Evolutionary conservation across 1,140 invertebrate genomes (phyloP), one percentile per base, ranked within the genome.

Genomic region (Cyphomyrmex costatus): DNA sequence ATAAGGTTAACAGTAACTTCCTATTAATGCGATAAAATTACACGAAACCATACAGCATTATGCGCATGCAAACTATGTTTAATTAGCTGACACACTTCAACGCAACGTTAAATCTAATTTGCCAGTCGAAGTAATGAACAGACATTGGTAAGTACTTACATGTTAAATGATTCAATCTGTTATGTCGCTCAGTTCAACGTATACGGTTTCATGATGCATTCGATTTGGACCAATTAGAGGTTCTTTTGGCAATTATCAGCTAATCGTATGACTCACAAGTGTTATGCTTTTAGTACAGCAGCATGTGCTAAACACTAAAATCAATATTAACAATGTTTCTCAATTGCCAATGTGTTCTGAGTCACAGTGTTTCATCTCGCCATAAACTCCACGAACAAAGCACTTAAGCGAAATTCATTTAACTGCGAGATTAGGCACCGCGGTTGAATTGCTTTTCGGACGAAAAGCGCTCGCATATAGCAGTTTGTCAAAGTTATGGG

Each of bases 391-490:
- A 56, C 7, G 71, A 33, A 90, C 88, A 82, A 88, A 88, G 86
- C 63, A 21, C 33, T 14, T 33, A 21, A 42, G 49, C 53, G 21
- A 83, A 89, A 49, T 87, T 90, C 85, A 84, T 86, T 84, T 79
- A 80, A 60, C 88, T 60, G 36, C 8, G 66, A 73, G 89, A 89
- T 89, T 89, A 86, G 78, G 61, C 77, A 79, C 19, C 30, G 51
- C 46, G 46, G 68, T 79, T 68, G 46, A 79, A 84, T 90, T 83
- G 77, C 76, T 70, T 77, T 82, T 82, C 46, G 58, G 27, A 0
- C n/a, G 56, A 51, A 46, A 70, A 86, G 36, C 83, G 58, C 53
- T 71, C 51, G 46, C 33, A 49, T 30, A 36, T 58, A 19, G 12
- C 46, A 70, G 82, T 85, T 87, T 85, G 66, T 74, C 65, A 63